phyloP scores from a whole-genome alignment of 2,888 invertebrate species.

The Drosophila cyrtoloma region DNA sequence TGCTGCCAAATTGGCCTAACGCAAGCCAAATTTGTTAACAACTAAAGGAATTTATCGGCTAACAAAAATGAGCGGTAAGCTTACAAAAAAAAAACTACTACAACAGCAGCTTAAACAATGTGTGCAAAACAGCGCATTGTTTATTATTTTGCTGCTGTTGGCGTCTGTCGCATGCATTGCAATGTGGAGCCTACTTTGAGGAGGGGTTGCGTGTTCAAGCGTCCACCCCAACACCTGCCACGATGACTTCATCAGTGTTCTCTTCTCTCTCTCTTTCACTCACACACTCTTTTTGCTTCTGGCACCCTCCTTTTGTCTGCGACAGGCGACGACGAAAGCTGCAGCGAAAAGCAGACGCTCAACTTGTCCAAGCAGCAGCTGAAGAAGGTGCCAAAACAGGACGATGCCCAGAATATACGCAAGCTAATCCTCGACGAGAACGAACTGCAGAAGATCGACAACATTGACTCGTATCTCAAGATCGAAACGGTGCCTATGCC shows the following conservation, averaged over 20 bases:
- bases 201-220: conserved; percentile 16
- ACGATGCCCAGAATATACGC: conserved; percentile 89
- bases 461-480: conserved; percentile 92
- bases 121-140: background rate
- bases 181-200: conserved; percentile 72
- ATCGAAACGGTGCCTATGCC: conserved; percentile 89
- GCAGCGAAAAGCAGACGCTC: conserved; percentile 86
- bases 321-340: conserved; percentile 83
- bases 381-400: conserved; percentile 91
- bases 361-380: conserved; percentile 92
- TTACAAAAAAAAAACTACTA: background rate
- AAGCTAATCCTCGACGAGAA: conserved; percentile 93
- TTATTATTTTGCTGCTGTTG: background rate
- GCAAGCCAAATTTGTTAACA: conserved; percentile 12
- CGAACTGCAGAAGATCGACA: conserved; percentile 94
- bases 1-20: conserved; percentile 44
- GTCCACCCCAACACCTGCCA: conserved; percentile 43
- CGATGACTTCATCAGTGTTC: conserved; percentile 73
- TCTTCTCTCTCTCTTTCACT: background rate
- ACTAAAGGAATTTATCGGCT: conserved; percentile 34
- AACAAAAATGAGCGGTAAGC: conserved; percentile 71
- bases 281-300: background rate
- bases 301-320: conserved; percentile 7
- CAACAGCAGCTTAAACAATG: background rate
- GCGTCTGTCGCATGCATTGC: conserved; percentile 51